phyloP scores from a whole-genome alignment of 2,113 vertebrate species.

The Eudyptes chrysolophus region DNA sequence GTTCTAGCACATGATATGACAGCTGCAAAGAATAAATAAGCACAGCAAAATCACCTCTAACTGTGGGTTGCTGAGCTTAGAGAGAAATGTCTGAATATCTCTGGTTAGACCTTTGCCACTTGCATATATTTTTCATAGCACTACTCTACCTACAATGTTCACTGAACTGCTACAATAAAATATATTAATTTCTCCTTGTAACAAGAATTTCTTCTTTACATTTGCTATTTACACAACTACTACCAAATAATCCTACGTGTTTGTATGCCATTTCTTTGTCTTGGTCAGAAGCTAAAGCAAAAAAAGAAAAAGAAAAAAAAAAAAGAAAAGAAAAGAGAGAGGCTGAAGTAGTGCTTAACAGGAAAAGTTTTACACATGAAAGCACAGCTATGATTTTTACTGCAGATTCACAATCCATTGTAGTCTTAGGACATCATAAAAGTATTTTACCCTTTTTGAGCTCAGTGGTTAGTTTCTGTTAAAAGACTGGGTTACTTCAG shows the following conservation, averaged over 20 bases:
- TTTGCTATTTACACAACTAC: background rate
- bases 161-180: background rate
- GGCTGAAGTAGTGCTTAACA: background rate
- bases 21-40: background rate
- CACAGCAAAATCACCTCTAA: background rate
- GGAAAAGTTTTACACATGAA: slow-evolving; percentile 28
- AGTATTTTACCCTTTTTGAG: background rate
- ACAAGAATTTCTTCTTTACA: background rate
- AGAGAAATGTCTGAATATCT: background rate
- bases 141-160: background rate
- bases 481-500: slow-evolving; percentile 7
- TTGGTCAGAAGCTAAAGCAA: background rate
- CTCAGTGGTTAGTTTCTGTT: slow-evolving; percentile 13
- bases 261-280: background rate
- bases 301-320: background rate
- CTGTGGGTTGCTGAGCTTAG: background rate
- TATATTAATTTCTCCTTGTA: background rate
- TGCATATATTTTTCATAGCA: background rate
- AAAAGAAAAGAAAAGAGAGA: background rate
- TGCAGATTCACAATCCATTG: slow-evolving; percentile 1
- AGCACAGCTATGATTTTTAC: slow-evolving; percentile 33
- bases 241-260: background rate
- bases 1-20: background rate
- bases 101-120: background rate
- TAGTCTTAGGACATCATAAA: slow-evolving; percentile 2